These are phyloP conservation scores for Scalopus aquaticus DNA, from an alignment of 2,113 vertebrate genomes.

Conservation along the genomic window DNA sequence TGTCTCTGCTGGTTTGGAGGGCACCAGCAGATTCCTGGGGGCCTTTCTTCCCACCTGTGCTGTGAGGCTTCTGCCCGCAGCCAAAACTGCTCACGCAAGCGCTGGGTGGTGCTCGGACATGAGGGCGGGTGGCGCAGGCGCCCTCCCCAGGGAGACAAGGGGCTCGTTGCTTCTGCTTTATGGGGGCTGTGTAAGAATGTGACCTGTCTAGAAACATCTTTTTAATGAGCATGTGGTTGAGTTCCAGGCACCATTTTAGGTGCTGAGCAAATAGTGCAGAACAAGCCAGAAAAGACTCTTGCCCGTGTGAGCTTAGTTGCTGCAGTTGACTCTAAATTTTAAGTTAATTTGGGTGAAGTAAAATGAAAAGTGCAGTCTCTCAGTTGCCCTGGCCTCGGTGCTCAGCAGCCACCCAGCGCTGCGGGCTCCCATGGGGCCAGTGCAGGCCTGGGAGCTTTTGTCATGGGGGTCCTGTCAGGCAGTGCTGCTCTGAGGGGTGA, in stretches of 20 bases:
- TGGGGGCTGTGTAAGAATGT: neutral
- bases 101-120: fast-evolving
- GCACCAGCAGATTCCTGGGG: too few species aligned
- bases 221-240: fast-evolving
- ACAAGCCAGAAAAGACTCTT: neutral
- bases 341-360: neutral
- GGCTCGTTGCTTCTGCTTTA: neutral
- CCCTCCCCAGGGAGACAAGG: neutral
- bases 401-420: neutral
- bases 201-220: neutral
- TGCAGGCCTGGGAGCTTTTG: fast-evolving
- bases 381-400: neutral
- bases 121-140: neutral
- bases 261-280: neutral
- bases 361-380: neutral
- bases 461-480: neutral
- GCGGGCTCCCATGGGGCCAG: fast-evolving
- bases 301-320: neutral
- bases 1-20: too few species aligned
- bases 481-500: too few species aligned
- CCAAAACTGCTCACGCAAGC: fast-evolving
- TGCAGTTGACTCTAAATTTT: neutral
- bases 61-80: neutral
- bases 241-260: neutral
- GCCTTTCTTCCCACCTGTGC: neutral